Base-by-base conservation (phyloP, 2,888 invertebrate genomes). In the Lathronympha strigana region DNA sequence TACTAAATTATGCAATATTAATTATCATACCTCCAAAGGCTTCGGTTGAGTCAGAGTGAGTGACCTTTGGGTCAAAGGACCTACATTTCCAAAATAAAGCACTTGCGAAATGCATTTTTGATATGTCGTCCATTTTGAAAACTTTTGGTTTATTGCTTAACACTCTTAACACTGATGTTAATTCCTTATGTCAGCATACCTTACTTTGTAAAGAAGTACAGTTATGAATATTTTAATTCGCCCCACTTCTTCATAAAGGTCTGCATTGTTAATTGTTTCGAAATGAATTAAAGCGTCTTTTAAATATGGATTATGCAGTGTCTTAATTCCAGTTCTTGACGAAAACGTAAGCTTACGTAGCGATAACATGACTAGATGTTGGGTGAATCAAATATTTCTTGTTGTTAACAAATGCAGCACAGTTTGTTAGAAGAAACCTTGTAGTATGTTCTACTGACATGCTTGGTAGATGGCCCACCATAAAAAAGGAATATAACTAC, bases 1-100 rank as follows among this genome's bases (percentile, higher is more conserved):
- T n/a, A n/a, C 68, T 67, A 58, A 70, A 72, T 87, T 85, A 79
- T 80, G 85, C 79, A 87, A 87, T 62, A 67, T 45, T 63, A 79
- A 81, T 78, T 81, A 79, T 69, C 73, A 66, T 53, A 19, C 28
- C 9, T 15, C 51, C 21, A 43, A 28, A 19, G 25, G 31, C 45
- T 60, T n/a, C 23, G 51, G 51, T 28, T 19, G 36, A 60, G 21
- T 51, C 36, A 57, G 36, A 60, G 21, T 51, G 45, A 57, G 15
- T 8, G 43, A 53, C 58, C 58, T 60, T 60, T 64, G 5, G 53
- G 36, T 43, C 33, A 36, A 23, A 64, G 50, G 63, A 54, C 33
- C 61, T 43, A 57, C 40, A 51, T 66, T 66, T 49, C 31, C 49
- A 38, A 40, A 58, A 33, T 25, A 47, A 38, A 47, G n/a, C 25